phyloP scores from a whole-genome alignment of 2,113 vertebrate species.

The Pyrgilauda ruficollis region DNA sequence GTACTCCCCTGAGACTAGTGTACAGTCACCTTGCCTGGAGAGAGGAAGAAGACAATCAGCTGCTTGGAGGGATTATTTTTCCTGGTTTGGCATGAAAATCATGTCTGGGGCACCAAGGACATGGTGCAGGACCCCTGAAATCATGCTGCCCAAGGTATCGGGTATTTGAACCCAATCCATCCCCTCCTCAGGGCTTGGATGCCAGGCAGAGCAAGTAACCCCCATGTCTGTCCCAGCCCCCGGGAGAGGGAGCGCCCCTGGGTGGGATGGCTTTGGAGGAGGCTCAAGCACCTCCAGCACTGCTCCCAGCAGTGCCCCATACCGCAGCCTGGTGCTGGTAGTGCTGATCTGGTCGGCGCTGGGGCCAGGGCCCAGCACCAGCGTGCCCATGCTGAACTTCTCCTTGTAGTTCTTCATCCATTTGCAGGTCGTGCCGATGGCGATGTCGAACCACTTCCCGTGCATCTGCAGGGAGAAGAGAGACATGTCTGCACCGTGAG shows the following conservation, averaged over 20 bases:
- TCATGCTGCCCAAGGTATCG: accelerated
- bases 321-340: constrained; percentile 69
- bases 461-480: constrained; percentile 60
- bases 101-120: background rate
- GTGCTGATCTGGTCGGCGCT: background rate
- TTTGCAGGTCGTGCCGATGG: constrained; percentile 73
- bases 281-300: background rate
- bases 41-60: background rate
- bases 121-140: background rate
- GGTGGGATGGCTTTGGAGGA: background rate
- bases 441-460: constrained; percentile 87
- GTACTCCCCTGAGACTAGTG: constrained; percentile 10
- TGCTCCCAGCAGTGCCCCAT: background rate
- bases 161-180: background rate
- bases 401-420: constrained; percentile 69
- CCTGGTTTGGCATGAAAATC: background rate
- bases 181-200: background rate
- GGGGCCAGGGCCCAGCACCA: constrained; percentile 71
- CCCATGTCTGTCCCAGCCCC: background rate
- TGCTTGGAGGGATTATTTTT: background rate
- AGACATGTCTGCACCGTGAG: accelerated
- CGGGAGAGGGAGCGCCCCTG: background rate
- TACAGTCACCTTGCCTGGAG: constrained; percentile 72
- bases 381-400: constrained; percentile 71
- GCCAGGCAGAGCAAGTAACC: background rate